Evolutionary conservation across 2,888 invertebrate genomes (phyloP).

Genomic region (Dasysyrphus albostriatus): DNA sequence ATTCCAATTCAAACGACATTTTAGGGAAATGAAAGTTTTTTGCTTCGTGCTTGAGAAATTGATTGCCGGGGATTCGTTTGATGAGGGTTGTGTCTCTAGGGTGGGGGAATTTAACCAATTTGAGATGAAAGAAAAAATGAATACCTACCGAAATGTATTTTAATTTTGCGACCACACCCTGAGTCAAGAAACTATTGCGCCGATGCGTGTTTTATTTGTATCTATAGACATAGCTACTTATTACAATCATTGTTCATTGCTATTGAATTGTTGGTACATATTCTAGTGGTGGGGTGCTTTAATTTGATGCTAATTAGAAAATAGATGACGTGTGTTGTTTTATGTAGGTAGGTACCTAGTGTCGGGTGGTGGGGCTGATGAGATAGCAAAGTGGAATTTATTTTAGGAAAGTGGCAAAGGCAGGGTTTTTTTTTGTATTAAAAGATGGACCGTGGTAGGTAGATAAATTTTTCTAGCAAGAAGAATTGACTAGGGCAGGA

Average conservation of each 20-base stretch:
- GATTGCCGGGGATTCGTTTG: constrained; percentile 6
- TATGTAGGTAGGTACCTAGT: neutral
- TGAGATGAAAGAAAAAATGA: constrained; percentile 14
- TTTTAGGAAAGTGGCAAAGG: neutral
- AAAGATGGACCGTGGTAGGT: neutral
- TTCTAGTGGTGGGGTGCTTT: constrained; percentile 7
- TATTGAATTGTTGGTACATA: neutral
- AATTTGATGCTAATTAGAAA: constrained; percentile 22
- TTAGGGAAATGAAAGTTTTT: constrained; percentile 58
- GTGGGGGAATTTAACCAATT: constrained; percentile 60
- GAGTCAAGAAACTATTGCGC: constrained; percentile 44
- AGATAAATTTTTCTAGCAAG: neutral
- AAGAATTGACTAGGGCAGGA: too few species aligned
- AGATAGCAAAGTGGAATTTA: neutral
- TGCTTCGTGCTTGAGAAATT: constrained; percentile 2
- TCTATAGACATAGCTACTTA: neutral
- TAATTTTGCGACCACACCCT: constrained; percentile 70
- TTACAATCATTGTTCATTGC: too few species aligned
- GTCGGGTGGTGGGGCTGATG: neutral
- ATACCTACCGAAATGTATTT: neutral
- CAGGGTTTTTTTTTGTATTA: neutral
- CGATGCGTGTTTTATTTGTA: constrained; percentile 30
- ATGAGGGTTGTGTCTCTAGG: constrained; percentile 31
- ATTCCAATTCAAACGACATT: constrained; percentile 70
- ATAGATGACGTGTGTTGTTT: neutral